Percentiles rank a stretch among this genome's conserved stretches.
These are phyloP conservation scores for Antennarius maculatus DNA, from an alignment of 2,797 vertebrate genomes.

Conservation along the genomic window DNA sequence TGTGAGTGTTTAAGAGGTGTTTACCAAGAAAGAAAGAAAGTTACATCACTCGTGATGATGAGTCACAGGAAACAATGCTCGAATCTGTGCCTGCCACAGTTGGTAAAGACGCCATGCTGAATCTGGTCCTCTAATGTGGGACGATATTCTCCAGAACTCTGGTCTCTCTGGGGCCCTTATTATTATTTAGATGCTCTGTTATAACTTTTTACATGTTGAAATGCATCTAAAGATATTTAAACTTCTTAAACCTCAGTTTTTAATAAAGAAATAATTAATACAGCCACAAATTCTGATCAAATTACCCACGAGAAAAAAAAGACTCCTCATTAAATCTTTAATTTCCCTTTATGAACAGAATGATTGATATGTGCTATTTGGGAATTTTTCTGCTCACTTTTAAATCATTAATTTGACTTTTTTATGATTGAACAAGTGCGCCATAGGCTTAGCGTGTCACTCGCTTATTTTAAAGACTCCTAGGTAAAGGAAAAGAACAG, in stretches of 20 bases:
- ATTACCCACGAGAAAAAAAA: background rate
- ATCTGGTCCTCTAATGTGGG: slow-evolving; percentile 50
- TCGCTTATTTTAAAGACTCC: slow-evolving; percentile 7
- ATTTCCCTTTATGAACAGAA: background rate
- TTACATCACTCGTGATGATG: background rate
- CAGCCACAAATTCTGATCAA: background rate
- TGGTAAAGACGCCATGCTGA: slow-evolving; percentile 24
- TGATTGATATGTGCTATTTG: slow-evolving; percentile 9
- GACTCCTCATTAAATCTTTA: slow-evolving; percentile 16
- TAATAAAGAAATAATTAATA: background rate
- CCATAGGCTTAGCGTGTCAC: too few relatives aligned
- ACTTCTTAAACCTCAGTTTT: too few relatives aligned
- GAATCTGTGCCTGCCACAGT: slow-evolving; percentile 38
- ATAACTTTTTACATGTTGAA: too few relatives aligned
- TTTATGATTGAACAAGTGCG: slow-evolving; percentile 17
- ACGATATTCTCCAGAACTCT: slow-evolving; percentile 58
- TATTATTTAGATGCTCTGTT: slow-evolving; percentile 57
- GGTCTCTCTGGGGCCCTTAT: slow-evolving; percentile 53
- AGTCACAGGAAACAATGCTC: background rate
- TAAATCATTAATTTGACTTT: slow-evolving; percentile 28
- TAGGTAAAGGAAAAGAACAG: background rate
- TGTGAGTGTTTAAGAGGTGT: background rate
- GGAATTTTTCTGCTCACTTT: slow-evolving; percentile 4
- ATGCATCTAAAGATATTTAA: too few relatives aligned
- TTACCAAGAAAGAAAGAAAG: background rate